Evolutionary conservation across 1,140 invertebrate species (phyloP).

Genomic region (Stegodyphus dumicola): DNA sequence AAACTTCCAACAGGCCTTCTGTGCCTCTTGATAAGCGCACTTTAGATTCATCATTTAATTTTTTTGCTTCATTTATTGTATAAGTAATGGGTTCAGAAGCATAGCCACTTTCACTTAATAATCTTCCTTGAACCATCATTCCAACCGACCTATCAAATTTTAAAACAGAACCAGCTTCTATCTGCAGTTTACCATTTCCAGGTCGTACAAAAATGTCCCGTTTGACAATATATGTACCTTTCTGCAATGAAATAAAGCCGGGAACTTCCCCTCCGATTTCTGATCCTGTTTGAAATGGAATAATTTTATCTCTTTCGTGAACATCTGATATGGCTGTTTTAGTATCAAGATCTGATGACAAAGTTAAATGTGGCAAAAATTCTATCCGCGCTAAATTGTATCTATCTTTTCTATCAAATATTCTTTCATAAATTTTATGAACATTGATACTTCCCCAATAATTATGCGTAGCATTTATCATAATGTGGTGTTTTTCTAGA

Average conservation of each 20-base stretch:
- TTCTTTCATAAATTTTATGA: conserved; percentile 76
- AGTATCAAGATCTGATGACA: conserved; percentile 65
- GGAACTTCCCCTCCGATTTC: conserved; percentile 89
- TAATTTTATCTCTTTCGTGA: conserved; percentile 63
- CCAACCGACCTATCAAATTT: conserved; percentile 88
- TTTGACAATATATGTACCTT: conserved; percentile 83
- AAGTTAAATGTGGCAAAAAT: conserved; percentile 85
- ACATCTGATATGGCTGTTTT: conserved; percentile 64
- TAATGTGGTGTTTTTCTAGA: conserved; percentile 90
- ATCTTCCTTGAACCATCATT: conserved; percentile 93
- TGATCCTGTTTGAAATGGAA: conserved; percentile 62
- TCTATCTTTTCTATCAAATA: conserved; percentile 91
- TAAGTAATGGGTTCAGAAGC: conserved; percentile 18
- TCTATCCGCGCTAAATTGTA: conserved; percentile 90
- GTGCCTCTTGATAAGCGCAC: conserved; percentile 61
- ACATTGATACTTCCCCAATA: conserved; percentile 80
- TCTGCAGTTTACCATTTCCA: conserved; percentile 81
- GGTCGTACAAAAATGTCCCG: conserved; percentile 92
- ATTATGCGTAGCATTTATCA: conserved; percentile 94
- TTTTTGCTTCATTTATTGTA: conserved; percentile 17
- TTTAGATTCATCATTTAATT: not conserved
- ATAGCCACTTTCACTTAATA: conserved; percentile 72
- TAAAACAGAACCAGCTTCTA: conserved; percentile 88
- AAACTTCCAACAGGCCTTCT: conserved; percentile 74
- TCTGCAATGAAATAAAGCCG: conserved; percentile 80